Evolutionary conservation across 2,113 vertebrate species (phyloP).

Genomic region (Cardinalis cardinalis): DNA sequence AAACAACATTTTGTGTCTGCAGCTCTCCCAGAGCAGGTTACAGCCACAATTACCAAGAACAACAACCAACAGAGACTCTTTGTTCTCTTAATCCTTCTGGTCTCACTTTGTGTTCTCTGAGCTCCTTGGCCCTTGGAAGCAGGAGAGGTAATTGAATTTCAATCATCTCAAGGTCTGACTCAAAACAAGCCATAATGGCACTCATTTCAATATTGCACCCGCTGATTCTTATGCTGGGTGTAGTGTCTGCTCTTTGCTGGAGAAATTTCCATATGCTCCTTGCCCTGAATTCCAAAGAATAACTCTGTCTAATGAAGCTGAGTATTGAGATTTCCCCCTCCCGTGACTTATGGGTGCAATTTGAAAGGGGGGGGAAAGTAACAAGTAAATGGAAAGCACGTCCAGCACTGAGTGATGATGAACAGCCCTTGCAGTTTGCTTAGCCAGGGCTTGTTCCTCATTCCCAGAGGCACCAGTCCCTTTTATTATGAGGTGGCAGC

Average conservation of each 20-base stretch:
- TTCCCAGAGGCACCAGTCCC: neutral
- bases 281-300: conserved; percentile 56
- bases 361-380: neutral
- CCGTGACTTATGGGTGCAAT: neutral
- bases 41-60: neutral
- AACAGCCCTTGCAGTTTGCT: conserved; percentile 7
- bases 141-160: conserved; percentile 36
- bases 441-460: neutral
- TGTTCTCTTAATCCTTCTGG: conserved; percentile 13
- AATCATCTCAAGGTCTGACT: neutral
- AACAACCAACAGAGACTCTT: neutral
- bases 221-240: conserved; percentile 39
- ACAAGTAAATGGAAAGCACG: neutral
- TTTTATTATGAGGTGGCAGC: conserved; percentile 7
- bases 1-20: neutral
- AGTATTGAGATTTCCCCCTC: neutral
- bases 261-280: conserved; percentile 61
- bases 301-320: conserved; percentile 43
- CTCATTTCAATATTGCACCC: conserved; percentile 19
- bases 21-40: neutral
- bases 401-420: neutral
- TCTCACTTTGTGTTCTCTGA: neutral
- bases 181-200: conserved; percentile 13
- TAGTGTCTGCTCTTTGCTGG: neutral
- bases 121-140: neutral